Evolutionary conservation across 2,888 invertebrate species (phyloP).

Genomic region (Melieria picta): DNA sequence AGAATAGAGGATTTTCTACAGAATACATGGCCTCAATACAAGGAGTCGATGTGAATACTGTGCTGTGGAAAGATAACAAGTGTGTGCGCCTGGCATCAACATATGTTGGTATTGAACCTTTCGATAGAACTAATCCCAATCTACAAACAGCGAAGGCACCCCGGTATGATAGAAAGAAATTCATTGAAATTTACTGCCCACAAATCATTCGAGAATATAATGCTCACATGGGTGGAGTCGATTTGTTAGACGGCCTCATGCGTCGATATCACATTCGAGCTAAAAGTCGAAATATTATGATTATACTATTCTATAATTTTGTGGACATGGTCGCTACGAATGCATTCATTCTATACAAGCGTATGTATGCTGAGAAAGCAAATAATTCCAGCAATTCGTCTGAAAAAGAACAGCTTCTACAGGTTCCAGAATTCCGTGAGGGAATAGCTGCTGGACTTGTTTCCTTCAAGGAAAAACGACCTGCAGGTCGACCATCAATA

Average conservation of each 20-base stretch:
- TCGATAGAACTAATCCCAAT: constrained; percentile 28
- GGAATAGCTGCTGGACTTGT: constrained; percentile 27
- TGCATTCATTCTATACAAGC: neutral
- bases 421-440: constrained; percentile 23
- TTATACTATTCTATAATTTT: neutral
- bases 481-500: neutral
- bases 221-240: constrained; percentile 49
- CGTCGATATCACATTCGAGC: constrained; percentile 21
- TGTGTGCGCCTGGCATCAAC: constrained; percentile 56
- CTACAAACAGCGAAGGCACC: constrained; percentile 27
- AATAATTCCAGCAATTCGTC: neutral
- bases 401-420: neutral
- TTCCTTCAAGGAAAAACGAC: neutral
- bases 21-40: constrained; percentile 21
- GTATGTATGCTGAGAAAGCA: neutral
- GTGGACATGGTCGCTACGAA: neutral
- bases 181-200: constrained; percentile 47
- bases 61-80: constrained; percentile 59
- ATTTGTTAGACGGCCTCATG: constrained; percentile 46
- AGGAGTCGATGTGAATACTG: constrained; percentile 34
- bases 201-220: constrained; percentile 49
- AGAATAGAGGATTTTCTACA: constrained; percentile 17
- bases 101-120: constrained; percentile 54
- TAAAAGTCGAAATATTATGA: constrained; percentile 15
- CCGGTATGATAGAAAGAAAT: constrained; percentile 40